Conservation (phyloP, 2,888 invertebrate genomes). For the Ichneumon xanthorius region DNA sequence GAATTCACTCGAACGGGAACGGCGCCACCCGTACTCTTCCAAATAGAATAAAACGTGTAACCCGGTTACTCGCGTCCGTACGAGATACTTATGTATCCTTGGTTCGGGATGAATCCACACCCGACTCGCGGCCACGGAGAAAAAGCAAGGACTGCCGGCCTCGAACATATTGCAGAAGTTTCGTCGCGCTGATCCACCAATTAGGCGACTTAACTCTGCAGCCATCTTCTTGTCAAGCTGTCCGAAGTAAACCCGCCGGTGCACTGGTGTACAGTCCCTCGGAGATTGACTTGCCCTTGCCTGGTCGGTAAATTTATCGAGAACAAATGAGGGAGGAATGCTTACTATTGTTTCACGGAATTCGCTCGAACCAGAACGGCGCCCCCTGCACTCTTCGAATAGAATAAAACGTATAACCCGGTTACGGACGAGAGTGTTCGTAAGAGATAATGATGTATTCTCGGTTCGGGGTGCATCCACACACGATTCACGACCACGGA, state of each 20-base stretch:
- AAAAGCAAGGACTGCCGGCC: neutral
- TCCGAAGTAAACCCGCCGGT: neutral
- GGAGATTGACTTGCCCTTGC: neutral
- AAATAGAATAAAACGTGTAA: conserved; percentile 8
- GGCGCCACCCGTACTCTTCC: neutral
- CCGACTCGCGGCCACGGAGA: neutral
- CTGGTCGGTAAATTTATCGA: neutral
- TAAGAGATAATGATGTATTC: neutral
- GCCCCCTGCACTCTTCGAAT: neutral
- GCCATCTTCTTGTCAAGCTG: neutral
- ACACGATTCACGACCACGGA: conserved; percentile 1
- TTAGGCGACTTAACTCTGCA: neutral
- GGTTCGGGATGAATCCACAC: neutral
- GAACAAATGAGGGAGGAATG: conserved; percentile 8
- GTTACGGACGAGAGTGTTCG: neutral
- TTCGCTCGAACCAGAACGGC: neutral
- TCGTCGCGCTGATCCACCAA: neutral
- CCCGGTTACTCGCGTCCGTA: neutral
- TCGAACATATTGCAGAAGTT: neutral
- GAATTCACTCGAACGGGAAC: neutral
- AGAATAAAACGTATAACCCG: conserved; percentile 6
- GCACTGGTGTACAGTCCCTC: neutral
- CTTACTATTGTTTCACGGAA: neutral
- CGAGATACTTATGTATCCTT: neutral
- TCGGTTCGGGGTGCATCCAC: conserved; percentile 5